phyloP scores from a whole-genome alignment of 2,113 vertebrate genomes.

The Bothrops jararaca region DNA sequence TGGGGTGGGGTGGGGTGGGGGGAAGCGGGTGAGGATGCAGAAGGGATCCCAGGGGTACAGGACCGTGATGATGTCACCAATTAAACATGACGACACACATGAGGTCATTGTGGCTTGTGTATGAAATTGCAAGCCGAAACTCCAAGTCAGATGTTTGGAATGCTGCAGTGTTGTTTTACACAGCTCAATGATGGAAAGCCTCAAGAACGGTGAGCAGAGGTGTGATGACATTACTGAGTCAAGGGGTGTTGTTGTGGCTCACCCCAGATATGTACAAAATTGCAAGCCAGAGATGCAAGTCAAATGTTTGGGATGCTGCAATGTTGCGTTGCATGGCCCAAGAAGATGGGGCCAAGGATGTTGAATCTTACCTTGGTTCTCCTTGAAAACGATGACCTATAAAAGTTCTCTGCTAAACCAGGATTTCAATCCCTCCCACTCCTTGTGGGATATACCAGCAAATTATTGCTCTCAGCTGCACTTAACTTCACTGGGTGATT shows the following conservation, averaged over 20 bases:
- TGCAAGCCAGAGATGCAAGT: neutral
- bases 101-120: neutral
- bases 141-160: too few relatives aligned
- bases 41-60: neutral
- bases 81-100: neutral
- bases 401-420: neutral
- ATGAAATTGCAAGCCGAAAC: neutral
- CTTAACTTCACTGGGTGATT: neutral
- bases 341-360: neutral
- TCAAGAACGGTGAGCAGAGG: too few relatives aligned
- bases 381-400: neutral
- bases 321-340: neutral
- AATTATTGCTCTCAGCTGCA: neutral
- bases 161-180: too few relatives aligned
- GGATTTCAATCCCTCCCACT: neutral
- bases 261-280: neutral
- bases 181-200: too few relatives aligned
- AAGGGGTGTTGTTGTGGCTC: too few relatives aligned
- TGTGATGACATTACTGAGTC: too few relatives aligned
- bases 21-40: neutral
- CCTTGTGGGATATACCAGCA: neutral
- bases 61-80: neutral
- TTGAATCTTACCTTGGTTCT: neutral
- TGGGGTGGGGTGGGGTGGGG: too few relatives aligned
- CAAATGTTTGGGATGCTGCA: neutral